Percentiles rank a stretch among this genome's conserved stretches.
phyloP scores from a whole-genome alignment of 2,113 vertebrate genomes.

The Orthonyx spaldingii region DNA sequence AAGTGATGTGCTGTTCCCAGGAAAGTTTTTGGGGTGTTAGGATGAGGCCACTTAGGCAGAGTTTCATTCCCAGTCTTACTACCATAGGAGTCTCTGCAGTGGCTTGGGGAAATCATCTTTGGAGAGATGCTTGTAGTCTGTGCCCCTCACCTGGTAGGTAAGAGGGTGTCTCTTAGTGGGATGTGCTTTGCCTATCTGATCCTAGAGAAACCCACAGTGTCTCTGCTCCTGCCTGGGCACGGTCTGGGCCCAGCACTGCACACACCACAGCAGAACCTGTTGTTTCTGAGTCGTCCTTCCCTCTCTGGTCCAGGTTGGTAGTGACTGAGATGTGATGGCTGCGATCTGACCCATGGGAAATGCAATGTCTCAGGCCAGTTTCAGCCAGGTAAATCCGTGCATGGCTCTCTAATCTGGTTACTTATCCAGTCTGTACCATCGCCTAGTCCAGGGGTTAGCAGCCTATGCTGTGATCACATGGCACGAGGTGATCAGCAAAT shows the following conservation, averaged over 20 bases:
- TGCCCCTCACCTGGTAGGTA: neutral
- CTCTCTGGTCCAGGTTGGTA: slow-evolving; percentile 56
- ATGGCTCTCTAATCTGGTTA: slow-evolving; percentile 55
- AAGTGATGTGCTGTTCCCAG: neutral
- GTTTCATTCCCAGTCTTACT: neutral
- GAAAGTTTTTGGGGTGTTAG: neutral
- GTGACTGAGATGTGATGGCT: slow-evolving; percentile 52
- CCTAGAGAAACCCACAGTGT: neutral
- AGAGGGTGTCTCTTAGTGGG: neutral
- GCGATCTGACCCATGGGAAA: slow-evolving; percentile 44
- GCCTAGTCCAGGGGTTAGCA: slow-evolving; percentile 27
- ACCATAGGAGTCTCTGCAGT: neutral
- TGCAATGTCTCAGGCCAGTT: slow-evolving; percentile 58
- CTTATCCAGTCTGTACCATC: neutral
- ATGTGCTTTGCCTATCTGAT: neutral
- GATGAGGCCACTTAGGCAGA: neutral
- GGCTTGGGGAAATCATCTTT: neutral
- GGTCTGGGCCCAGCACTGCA: neutral
- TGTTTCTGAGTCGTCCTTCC: slow-evolving; percentile 54
- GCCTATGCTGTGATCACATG: neutral
- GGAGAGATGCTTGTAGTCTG: neutral
- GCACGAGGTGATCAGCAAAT: neutral
- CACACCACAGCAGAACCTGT: neutral
- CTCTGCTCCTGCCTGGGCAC: neutral
- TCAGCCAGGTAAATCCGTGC: slow-evolving; percentile 47